phyloP scores from a whole-genome alignment of 2,888 invertebrate species.

The Didymodactylos carnosus region DNA sequence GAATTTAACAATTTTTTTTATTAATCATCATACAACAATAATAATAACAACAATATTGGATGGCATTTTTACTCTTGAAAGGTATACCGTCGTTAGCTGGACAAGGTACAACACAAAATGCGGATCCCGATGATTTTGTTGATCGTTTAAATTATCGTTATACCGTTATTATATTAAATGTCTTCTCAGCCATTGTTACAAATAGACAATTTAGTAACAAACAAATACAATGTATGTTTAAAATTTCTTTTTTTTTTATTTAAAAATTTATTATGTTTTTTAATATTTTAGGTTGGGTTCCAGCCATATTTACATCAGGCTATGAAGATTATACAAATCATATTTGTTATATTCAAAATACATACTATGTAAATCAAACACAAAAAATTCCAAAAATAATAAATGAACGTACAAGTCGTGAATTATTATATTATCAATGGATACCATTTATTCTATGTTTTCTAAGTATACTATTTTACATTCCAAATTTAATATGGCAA shows the following conservation, averaged over 20 bases:
- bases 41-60: background rate
- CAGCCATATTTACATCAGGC: slow-evolving; percentile 19
- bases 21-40: too few relatives aligned
- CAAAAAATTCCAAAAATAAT: slow-evolving; percentile 2
- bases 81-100: background rate
- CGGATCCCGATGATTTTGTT: slow-evolving; percentile 2
- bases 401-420: background rate
- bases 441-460: slow-evolving; percentile 13
- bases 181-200: slow-evolving; percentile 13
- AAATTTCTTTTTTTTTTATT: background rate
- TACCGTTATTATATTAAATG: slow-evolving; percentile 13
- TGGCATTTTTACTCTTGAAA: background rate
- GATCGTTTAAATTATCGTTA: slow-evolving; percentile 13
- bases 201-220: slow-evolving; percentile 13
- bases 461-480: slow-evolving; percentile 9
- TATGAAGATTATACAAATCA: slow-evolving; percentile 19
- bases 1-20: too few relatives aligned
- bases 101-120: background rate
- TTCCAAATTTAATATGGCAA: slow-evolving; percentile 12
- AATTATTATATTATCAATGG: slow-evolving; percentile 14
- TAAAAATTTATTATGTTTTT: background rate
- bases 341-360: slow-evolving; percentile 20
- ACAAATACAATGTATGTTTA: slow-evolving; percentile 13
- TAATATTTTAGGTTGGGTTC: slow-evolving; percentile 15
- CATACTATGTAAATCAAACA: slow-evolving; percentile 15